Percentiles rank a stretch among this genome's conserved stretches.
Evolutionary conservation across 2,113 vertebrate genomes (phyloP).

Genomic region (Cisticola juncidis): DNA sequence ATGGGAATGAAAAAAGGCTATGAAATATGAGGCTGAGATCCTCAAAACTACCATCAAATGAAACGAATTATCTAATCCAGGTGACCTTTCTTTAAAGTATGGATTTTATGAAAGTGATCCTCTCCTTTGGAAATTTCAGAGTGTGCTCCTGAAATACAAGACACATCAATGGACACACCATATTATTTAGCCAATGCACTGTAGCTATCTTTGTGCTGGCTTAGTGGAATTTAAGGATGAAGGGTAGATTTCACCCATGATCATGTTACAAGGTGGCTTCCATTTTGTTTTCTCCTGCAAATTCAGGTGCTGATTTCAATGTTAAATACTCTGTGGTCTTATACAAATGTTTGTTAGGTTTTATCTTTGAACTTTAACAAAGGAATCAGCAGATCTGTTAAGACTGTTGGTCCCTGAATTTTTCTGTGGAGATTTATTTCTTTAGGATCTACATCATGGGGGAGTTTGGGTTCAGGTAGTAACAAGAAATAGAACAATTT

Average conservation of each 20-base stretch:
- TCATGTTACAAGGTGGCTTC: not conserved
- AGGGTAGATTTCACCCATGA: not conserved
- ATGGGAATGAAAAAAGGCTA: not conserved
- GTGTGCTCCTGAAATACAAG: not conserved
- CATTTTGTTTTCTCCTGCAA: not conserved
- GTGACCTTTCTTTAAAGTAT: not conserved
- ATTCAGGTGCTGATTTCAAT: not conserved
- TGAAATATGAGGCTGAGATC: not conserved
- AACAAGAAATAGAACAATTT: not conserved
- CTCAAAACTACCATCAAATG: not conserved
- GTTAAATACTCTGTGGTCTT: not conserved
- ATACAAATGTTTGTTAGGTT: not conserved
- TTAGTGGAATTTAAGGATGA: conserved; percentile 10
- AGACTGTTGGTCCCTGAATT: not conserved
- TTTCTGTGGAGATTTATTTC: not conserved
- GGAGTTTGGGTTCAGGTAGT: not conserved
- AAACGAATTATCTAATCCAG: not conserved
- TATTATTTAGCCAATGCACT: not conserved
- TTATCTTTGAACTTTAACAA: not conserved
- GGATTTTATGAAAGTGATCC: not conserved
- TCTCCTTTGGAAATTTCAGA: not conserved
- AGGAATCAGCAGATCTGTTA: not conserved
- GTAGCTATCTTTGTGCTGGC: not conserved
- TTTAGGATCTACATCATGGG: not conserved
- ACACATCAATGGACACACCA: not conserved